Evolutionary conservation across 2,113 vertebrate genomes (phyloP).

Genomic region (Barnardius zonarius): DNA sequence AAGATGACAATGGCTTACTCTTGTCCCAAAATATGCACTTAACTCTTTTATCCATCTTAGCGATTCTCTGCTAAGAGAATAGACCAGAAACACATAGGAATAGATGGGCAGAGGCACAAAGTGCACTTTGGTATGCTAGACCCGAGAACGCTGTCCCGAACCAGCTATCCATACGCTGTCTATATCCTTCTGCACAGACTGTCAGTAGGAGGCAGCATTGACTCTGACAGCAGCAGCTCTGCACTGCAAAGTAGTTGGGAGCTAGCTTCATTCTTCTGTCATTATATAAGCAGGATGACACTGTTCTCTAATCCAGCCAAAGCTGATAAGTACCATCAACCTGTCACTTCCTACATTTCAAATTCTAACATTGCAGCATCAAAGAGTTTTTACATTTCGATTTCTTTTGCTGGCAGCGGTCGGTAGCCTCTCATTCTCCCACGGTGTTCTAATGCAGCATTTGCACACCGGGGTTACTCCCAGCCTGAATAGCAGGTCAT

Average conservation of each 20-base stretch:
- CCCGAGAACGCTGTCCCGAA: accelerated
- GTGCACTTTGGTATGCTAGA: too few species aligned
- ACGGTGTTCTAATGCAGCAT: slow-evolving; percentile 86
- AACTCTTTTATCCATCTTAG: neutral
- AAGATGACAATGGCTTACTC: neutral
- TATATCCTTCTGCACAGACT: neutral
- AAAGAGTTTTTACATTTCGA: slow-evolving; percentile 90
- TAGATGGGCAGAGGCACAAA: neutral
- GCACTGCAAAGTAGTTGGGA: slow-evolving; percentile 70
- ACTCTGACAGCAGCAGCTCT: slow-evolving; percentile 55
- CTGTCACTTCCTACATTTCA: slow-evolving; percentile 89
- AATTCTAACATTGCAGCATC: slow-evolving; percentile 86
- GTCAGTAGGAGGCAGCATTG: slow-evolving; percentile 78
- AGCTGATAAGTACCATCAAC: slow-evolving; percentile 89
- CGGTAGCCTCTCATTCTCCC: slow-evolving; percentile 85
- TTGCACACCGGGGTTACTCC: slow-evolving; percentile 86
- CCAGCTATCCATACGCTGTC: neutral
- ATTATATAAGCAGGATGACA: slow-evolving; percentile 85
- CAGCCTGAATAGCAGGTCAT: slow-evolving; percentile 88
- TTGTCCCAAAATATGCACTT: neutral
- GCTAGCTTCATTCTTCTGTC: slow-evolving; percentile 82
- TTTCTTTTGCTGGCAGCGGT: slow-evolving; percentile 85
- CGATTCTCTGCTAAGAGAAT: neutral
- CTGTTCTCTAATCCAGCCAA: slow-evolving; percentile 87
- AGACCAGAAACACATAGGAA: neutral